Base-by-base conservation (phyloP, 2,888 invertebrate genomes). In the Andrena haemorrhoa region DNA sequence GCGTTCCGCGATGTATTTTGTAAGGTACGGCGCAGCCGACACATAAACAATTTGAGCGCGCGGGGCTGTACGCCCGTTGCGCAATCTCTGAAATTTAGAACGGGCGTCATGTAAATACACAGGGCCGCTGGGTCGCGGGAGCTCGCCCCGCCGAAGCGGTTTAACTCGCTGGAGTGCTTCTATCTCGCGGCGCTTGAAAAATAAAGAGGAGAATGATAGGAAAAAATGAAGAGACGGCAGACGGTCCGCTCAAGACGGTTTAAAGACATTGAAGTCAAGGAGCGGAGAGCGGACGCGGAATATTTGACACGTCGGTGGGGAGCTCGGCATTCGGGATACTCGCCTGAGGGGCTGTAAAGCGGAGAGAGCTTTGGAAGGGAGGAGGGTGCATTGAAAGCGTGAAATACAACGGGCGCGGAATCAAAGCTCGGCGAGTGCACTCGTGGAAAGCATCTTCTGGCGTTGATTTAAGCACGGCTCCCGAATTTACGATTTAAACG, bases 401-500 rank as follows among this genome's bases (percentile, higher is more conserved):
- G 78, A 70, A 61, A 64, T 47, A 75, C 69, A 75, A 79, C 33
- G 49, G 60, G 23, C 29, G 3, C 7, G 31, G 76, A 79, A 71
- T 79, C 78, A 60, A 71, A 65, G 66, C 64, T 51, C 26, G 56
- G 12, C 20, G 75, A 75, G 79, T 41, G 68, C 69, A 35, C 78
- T 58, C 60, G 70, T 41, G 75, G 58, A 79, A 83, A 86, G 74
- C 74, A 61, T 74, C 82, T 87, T 80, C 69, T 63, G 74, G 65
- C 80, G 71, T 83, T 83, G 77, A 76, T 75, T 80, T 76, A 85
- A 80, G 81, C 77, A 51, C 65, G 60, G 20, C 31, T 56, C 49
- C 60, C 74, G 71, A 82, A 86, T 87, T 87, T 86, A 86, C 69
- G 80, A 74, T 87, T 84, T 73, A 66, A 66, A 31, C 63, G 71